phyloP scores from a whole-genome alignment of 2,113 vertebrate species.

The Halichoerus grypus region DNA sequence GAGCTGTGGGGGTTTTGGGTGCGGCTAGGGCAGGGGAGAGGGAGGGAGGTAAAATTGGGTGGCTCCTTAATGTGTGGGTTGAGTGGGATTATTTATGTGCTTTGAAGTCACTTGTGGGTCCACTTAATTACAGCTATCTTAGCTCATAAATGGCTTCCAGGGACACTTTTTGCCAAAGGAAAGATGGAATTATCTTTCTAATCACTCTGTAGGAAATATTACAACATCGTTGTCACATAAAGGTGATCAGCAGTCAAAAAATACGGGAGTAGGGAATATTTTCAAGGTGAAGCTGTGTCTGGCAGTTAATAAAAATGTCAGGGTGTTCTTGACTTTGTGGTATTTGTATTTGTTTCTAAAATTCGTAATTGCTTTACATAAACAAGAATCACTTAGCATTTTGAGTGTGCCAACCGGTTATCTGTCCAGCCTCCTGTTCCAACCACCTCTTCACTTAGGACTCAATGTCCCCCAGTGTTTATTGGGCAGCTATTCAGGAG shows the following conservation, averaged over 20 bases:
- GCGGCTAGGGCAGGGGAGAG: neutral
- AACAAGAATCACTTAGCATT: neutral
- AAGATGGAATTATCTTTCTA: neutral
- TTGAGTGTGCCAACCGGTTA: neutral
- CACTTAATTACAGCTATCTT: neutral
- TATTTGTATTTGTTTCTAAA: constrained; percentile 9
- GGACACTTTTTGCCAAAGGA: neutral
- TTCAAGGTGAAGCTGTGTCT: neutral
- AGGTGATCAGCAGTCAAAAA: neutral
- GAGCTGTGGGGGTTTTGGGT: neutral
- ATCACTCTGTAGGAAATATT: neutral
- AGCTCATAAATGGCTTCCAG: neutral
- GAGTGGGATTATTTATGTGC: neutral
- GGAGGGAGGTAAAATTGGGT: neutral
- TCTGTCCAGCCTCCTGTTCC: neutral
- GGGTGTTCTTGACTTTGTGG: neutral
- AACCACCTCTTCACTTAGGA: neutral
- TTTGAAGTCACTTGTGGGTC: neutral
- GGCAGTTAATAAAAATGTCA: neutral
- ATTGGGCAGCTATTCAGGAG: rapidly evolving
- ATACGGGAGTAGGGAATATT: neutral
- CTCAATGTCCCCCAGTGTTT: neutral
- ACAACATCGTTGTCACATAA: neutral
- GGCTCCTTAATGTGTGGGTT: neutral
- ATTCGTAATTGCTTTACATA: neutral